Base-by-base conservation (phyloP, 2,888 invertebrate species). In the Drosophila ustulata region DNA sequence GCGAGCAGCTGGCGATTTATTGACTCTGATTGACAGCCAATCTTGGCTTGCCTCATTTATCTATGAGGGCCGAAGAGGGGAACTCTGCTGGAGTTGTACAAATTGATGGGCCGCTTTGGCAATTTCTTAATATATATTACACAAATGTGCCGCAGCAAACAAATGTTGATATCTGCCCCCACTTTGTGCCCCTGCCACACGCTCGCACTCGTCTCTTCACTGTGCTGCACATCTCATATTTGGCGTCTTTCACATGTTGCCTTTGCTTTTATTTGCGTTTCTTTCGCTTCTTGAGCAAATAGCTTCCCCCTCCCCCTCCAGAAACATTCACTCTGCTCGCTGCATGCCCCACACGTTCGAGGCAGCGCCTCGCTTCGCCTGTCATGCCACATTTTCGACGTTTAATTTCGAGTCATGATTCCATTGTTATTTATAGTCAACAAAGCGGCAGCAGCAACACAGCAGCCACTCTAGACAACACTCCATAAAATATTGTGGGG, bases 351-450 rank as follows among this genome's bases (percentile, higher is more conserved):
- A 39, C 39, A 39, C 7, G 34, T 37, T 37, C 11, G 8, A 8
- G 3, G 34, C 34, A 4, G 4, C 34, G 34, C 28, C 25, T 3
- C 28, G 7, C 34, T 34, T 3, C 11, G 11, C n/a, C 34, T 46
- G 46, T 51, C 61, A 63, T 63, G 73, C 69, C 37, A 68, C 61
- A 69, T 68, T 77, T 68, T 77, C 82, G 82, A 88, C 82, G 88
- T 85, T 88, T 85, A 87, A 88, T 85, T 85, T 85, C 82, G 71
- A 88, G 82, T 87, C 85, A 82, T 85, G 88, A 88, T 85, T 87
- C 88, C 82, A 82, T 85, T 85, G 85, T 85, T 85, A 85, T 85
- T 85, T 85, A 85, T 88, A 85, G 85, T 81, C 82, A 82, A 85
- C 81, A 83, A 79, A 83, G 81, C 78, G 71, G 71, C 58, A 53